Conservation (phyloP, 2,113 vertebrate species). For the Brachypteracias leptosomus region DNA sequence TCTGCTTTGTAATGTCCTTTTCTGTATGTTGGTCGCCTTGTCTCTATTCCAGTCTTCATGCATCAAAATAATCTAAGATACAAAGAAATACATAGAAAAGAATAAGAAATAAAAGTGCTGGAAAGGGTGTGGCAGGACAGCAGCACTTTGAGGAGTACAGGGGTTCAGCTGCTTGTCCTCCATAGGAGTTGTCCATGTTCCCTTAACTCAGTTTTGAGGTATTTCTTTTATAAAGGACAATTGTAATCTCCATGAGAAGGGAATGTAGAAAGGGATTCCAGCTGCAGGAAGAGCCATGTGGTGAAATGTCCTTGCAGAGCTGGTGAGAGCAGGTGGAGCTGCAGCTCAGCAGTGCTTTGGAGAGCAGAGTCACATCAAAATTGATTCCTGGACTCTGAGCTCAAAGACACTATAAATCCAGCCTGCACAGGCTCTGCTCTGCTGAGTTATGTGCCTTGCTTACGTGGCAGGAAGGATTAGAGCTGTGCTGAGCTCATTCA, state of each 20-base stretch:
- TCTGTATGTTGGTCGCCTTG: neutral
- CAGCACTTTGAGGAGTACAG: neutral
- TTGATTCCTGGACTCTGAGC: constrained; percentile 6
- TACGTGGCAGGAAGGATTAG: neutral
- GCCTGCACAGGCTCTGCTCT: neutral
- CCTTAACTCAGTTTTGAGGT: neutral
- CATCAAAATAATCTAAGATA: neutral
- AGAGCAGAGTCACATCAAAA: neutral
- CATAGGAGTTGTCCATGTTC: rapidly evolving
- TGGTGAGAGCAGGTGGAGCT: neutral
- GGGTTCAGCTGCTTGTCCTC: neutral
- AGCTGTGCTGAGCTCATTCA: neutral
- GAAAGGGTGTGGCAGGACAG: neutral
- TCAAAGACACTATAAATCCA: neutral
- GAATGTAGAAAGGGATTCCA: neutral
- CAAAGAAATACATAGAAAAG: neutral
- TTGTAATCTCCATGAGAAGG: neutral
- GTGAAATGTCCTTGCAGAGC: neutral
- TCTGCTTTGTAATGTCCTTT: neutral
- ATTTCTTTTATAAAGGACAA: neutral
- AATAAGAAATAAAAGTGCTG: neutral
- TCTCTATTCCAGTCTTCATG: neutral
- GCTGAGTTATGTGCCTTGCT: neutral
- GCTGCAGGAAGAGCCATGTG: neutral
- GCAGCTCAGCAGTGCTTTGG: neutral